Evolutionary conservation across 1,140 invertebrate species (phyloP), one percentile per base, ranked within the genome.

Genomic region (Riptortus pedestris): DNA sequence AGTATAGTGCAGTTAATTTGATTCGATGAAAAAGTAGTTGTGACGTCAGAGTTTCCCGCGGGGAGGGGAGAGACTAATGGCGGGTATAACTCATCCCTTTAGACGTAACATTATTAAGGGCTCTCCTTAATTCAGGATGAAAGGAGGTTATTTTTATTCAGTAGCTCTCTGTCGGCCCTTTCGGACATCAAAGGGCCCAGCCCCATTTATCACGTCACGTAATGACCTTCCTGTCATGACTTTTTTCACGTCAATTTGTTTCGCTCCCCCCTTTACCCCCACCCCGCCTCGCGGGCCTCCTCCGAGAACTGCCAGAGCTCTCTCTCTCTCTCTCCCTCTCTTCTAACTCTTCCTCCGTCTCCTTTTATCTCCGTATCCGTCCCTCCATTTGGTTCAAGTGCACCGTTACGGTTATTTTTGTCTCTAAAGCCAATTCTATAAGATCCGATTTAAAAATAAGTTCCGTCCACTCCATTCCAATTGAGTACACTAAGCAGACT

Each of bases 11-110:
- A 55, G 51, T 55, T 55, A 55, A 55, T 55, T 55, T 55, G 18
- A 55, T 55, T 55, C 51, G 51, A 55, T 55, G 51, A 55, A 55
- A 55, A 55, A 55, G 51, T 55, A 55, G 51, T 55, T 55, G 51
- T 55, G 51, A 55, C 51, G 51, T 55, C 51, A 55, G 51, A 20
- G 18, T 9, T 14, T 2, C 51, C 24, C 24, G 12, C 45, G 2
- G 22, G 18, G 18, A 24, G 51, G 18, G 2, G 24, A 24, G 20
- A 24, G 51, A 55, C 51, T 55, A 55, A 55, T 55, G 51, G 20
- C 51, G 0, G 51, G 20, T 24, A 55, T 55, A 55, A 55, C 20
- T 55, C 51, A 55, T 55, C 18, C 51, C 31, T 38, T 55, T 24
- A 24, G 51, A 55, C 51, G 51, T 55, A 55, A 55, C 51, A 55